phyloP scores from a whole-genome alignment of 2,888 invertebrate species.

The Drosophila eohydei region DNA sequence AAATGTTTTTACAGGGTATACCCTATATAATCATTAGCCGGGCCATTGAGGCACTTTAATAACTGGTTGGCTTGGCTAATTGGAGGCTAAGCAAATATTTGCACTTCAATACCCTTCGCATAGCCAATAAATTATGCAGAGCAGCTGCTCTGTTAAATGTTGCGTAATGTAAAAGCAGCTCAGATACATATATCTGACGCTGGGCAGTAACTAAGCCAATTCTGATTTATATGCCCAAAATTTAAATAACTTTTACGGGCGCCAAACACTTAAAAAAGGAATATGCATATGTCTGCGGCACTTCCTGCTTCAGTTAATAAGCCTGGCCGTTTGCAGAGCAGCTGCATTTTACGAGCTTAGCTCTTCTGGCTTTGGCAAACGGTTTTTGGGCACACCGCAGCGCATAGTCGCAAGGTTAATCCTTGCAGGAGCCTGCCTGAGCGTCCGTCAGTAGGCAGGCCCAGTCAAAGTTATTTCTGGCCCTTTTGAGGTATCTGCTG shows the following conservation, averaged over 20 bases:
- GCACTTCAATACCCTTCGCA: slow-evolving; percentile 32
- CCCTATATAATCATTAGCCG: not conserved
- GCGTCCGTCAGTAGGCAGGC: slow-evolving; percentile 14
- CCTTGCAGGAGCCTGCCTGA: slow-evolving; percentile 21
- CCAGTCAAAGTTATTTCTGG: slow-evolving; percentile 25
- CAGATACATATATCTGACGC: not conserved
- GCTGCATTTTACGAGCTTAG: slow-evolving; percentile 56
- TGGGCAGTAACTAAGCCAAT: slow-evolving; percentile 1
- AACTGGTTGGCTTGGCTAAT: slow-evolving; percentile 53
- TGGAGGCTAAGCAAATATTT: slow-evolving; percentile 59
- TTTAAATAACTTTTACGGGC: slow-evolving; percentile 1
- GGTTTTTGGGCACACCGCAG: slow-evolving; percentile 50
- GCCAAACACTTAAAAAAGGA: not conserved
- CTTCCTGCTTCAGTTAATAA: slow-evolving; percentile 45
- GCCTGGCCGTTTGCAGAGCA: slow-evolving; percentile 33
- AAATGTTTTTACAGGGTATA: not conserved
- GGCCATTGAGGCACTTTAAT: slow-evolving; percentile 34
- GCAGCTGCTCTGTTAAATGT: slow-evolving; percentile 26
- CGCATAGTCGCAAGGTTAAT: slow-evolving; percentile 51
- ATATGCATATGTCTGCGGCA: not conserved
- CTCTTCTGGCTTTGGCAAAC: slow-evolving; percentile 49
- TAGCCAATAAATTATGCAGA: slow-evolving; percentile 12
- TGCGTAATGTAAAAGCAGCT: slow-evolving; percentile 11
- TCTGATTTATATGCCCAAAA: slow-evolving; percentile 3
- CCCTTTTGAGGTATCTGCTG: slow-evolving; percentile 44